phyloP scores from a whole-genome alignment of 2,888 invertebrate genomes.

The Seira musarum region DNA sequence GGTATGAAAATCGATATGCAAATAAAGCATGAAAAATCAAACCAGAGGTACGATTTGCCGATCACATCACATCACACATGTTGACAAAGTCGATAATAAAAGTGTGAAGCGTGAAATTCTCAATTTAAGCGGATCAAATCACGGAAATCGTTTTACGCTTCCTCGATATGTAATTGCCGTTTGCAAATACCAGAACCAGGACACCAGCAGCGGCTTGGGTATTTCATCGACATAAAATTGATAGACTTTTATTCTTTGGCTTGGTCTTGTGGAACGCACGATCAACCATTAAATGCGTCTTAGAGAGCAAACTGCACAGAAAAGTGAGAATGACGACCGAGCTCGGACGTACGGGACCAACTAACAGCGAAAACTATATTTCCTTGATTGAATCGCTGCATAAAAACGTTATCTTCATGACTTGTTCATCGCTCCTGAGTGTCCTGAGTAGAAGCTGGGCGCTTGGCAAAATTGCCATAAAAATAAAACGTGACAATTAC shows the following conservation, averaged over 20 bases:
- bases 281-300: background rate
- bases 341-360: background rate
- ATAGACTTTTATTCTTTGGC: background rate
- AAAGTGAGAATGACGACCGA: background rate
- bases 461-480: slow-evolving; percentile 22
- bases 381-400: background rate
- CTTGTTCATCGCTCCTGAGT: slow-evolving; percentile 12
- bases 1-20: slow-evolving; percentile 12
- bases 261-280: background rate
- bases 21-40: background rate
- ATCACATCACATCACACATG: slow-evolving; percentile 3
- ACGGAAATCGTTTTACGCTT: slow-evolving; percentile 4
- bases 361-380: background rate
- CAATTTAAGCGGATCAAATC: slow-evolving; percentile 5
- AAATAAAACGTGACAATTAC: slow-evolving; percentile 54
- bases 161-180: slow-evolving; percentile 6
- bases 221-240: slow-evolving; percentile 9
- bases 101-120: slow-evolving; percentile 18
- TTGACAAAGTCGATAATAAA: background rate
- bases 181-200: slow-evolving; percentile 14
- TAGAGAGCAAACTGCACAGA: background rate
- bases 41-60: background rate
- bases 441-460: background rate
- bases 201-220: background rate
- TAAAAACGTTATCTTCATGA: slow-evolving; percentile 24